Percentiles rank a stretch among this genome's conserved stretches.
phyloP scores from a whole-genome alignment of 2,888 invertebrate species.

The Lasioglossum figueresi region DNA sequence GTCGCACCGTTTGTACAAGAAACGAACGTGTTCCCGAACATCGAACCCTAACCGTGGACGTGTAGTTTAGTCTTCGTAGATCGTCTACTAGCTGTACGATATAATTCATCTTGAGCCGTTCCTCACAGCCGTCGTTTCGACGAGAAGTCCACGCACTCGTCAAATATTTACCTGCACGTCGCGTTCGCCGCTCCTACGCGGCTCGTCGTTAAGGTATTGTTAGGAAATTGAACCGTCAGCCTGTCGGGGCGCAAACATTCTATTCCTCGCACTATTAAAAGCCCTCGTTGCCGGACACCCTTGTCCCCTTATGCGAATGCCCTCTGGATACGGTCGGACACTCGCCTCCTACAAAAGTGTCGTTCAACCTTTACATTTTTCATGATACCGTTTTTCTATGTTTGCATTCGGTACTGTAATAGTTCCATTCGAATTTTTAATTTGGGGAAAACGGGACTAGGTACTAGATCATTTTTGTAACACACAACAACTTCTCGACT shows the following conservation, averaged over 20 bases:
- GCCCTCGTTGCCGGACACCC: conserved; percentile 52
- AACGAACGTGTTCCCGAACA: background rate
- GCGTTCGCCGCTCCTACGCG: conserved; percentile 24
- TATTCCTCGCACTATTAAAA: conserved; percentile 53
- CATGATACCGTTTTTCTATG: background rate
- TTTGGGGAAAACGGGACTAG: background rate
- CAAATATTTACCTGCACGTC: conserved; percentile 45
- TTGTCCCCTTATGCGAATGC: conserved; percentile 4
- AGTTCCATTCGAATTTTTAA: background rate
- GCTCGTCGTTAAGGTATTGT: conserved; percentile 45
- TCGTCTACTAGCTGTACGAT: background rate
- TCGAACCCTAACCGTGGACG: background rate
- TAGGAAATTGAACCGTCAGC: conserved; percentile 50
- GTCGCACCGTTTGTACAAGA: background rate
- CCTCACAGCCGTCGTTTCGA: conserved; percentile 2
- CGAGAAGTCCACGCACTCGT: background rate
- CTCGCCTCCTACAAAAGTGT: background rate
- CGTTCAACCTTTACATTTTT: background rate
- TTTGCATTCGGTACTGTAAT: background rate
- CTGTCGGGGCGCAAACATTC: conserved; percentile 42
- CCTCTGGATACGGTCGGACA: background rate
- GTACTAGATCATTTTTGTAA: background rate
- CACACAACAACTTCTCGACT: no score
- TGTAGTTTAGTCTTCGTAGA: background rate
- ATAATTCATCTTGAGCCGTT: background rate